Conservation (phyloP, 2,797 vertebrate species). For the Adelosebastes latens region DNA sequence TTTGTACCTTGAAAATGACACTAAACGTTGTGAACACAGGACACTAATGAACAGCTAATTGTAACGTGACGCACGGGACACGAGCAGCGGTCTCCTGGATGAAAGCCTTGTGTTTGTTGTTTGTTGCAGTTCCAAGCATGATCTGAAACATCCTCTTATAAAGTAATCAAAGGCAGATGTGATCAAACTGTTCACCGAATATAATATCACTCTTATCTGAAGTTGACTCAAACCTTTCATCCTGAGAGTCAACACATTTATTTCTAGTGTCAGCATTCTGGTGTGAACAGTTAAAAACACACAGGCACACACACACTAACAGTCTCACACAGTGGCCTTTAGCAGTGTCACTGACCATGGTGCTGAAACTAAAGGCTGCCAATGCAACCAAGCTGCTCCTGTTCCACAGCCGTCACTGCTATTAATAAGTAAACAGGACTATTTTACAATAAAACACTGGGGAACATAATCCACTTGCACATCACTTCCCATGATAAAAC, state of each 20-base stretch:
- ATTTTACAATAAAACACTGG: background rate
- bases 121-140: background rate
- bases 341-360: conserved; percentile 76
- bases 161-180: background rate
- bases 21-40: too few relatives aligned
- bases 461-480: background rate
- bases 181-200: background rate
- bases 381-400: background rate
- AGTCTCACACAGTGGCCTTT: conserved; percentile 2
- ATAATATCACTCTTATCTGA: background rate
- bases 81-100: too few relatives aligned
- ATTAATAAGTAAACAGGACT: background rate
- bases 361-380: conserved; percentile 70
- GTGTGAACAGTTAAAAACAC: background rate
- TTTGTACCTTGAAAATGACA: too few relatives aligned
- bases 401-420: background rate
- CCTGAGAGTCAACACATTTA: background rate
- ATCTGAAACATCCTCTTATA: background rate
- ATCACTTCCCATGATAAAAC: background rate
- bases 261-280: background rate
- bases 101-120: too few relatives aligned
- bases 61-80: too few relatives aligned
- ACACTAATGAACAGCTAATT: too few relatives aligned
- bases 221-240: background rate
- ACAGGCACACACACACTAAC: background rate